Evolutionary conservation across 2,888 invertebrate species (phyloP).

Genomic region (Morinoia aosen): DNA sequence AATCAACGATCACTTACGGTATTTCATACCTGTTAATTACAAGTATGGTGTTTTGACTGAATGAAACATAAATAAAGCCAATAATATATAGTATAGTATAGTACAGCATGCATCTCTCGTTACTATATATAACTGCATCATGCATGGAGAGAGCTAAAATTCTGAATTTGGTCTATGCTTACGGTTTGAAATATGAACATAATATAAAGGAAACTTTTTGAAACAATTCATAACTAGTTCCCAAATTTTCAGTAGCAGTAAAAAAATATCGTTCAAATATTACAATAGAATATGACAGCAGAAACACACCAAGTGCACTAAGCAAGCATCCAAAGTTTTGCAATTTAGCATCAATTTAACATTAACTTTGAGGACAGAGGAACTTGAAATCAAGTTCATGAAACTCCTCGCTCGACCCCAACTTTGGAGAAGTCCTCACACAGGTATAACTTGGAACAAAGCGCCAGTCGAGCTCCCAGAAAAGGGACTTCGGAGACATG

Average conservation of each 20-base stretch:
- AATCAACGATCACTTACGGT: no score
- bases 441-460: not conserved
- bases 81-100: no score
- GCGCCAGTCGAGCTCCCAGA: not conserved
- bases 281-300: no score
- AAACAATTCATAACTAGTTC: not conserved
- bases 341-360: not conserved
- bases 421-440: not conserved
- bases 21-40: no score
- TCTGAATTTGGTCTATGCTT: no score
- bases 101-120: no score
- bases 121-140: no score
- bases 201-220: not conserved
- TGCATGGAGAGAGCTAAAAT: no score
- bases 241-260: not conserved
- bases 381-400: conserved; percentile 15
- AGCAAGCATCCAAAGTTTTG: not conserved
- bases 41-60: no score
- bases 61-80: no score
- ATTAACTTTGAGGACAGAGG: not conserved
- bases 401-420: not conserved
- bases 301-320: no score
- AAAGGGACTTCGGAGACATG: not conserved
- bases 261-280: not conserved
- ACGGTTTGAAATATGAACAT: not conserved